Evolutionary conservation across 2,888 invertebrate species (phyloP), one percentile per base, ranked within the genome.

Genomic region (Trachelus troglodyta): DNA sequence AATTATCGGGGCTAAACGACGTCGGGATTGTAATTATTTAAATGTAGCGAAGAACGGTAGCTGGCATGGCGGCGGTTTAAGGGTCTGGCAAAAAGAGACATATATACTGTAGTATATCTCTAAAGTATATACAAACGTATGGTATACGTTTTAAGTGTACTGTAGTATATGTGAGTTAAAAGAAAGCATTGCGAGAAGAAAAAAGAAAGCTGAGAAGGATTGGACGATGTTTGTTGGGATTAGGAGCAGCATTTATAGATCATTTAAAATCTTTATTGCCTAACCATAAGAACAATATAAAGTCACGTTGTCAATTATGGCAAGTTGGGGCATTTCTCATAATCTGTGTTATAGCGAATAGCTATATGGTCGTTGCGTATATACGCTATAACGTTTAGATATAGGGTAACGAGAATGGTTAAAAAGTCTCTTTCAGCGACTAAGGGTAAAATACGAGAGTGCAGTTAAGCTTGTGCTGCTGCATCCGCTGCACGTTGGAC

Each of bases 11-110:
- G 84, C 86, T 87, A 88, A 90, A 87, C 88, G 89, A 86, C 86
- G 85, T 84, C 86, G 85, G 90, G 87, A 88, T 90, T 88, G 90
- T 90, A 90, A 91, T 91, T 91, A 91, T 91, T 91, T 91, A 90
- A 90, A 90, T 90, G 88, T 84, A 88, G 75, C 78, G 75, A 75
- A 30, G 84, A 80, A 76, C 77, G 80, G 77, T 56, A 56, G 40
- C 40, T 56, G 40, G 40, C 40, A 56, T 56, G 40, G 40, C 23
- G 40, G 40, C 9, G 40, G 23, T 56, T 56, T 56, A 56, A 56
- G 40, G 40, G 40, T 15, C 40, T 56, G 23, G 9, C 40, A 56
- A 56, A 56, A 56, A 56, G 40, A 56, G 15, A 56, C 40, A 23
- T 56, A 56, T 56, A 56, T 56, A 56, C 40, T 56, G 23, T 56